Evolutionary conservation across 92 coral and sea anemone genomes (phyloP).

Genomic region (Anthopleura xanthogrammica): DNA sequence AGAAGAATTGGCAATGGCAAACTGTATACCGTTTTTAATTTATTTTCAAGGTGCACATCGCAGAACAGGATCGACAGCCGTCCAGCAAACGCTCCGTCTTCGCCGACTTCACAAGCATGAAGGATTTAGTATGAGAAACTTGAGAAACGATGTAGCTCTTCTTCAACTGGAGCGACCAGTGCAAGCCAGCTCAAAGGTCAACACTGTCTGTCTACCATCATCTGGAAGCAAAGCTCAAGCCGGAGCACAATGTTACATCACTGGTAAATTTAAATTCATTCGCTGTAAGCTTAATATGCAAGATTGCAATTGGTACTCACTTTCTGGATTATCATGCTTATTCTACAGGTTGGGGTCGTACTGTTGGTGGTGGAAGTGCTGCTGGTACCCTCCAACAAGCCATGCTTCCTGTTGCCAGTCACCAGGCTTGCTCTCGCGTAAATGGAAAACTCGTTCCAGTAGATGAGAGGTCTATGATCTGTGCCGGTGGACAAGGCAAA

Average conservation of each 20-base stretch:
- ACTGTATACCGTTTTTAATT: too few species aligned
- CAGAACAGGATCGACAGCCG: slow-evolving; percentile 37
- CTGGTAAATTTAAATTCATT: slow-evolving; percentile 24
- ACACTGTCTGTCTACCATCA: slow-evolving; percentile 56
- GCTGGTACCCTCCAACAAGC: slow-evolving; percentile 51
- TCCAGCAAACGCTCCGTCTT: slow-evolving; percentile 41
- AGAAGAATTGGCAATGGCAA: too few species aligned
- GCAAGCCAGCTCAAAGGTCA: slow-evolving; percentile 31
- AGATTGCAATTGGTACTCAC: too few species aligned
- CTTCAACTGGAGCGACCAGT: slow-evolving; percentile 37
- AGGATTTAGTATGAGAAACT: slow-evolving; percentile 40
- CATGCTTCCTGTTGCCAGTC: slow-evolving; percentile 42
- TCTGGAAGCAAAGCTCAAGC: slow-evolving; percentile 38
- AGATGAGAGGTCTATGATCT: slow-evolving; percentile 48
- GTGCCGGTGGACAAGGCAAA: slow-evolving; percentile 58
- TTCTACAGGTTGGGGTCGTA: not conserved
- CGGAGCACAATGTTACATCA: slow-evolving; percentile 45
- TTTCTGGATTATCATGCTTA: too few species aligned
- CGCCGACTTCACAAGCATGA: slow-evolving; percentile 43
- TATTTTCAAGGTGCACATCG: slow-evolving; percentile 43
- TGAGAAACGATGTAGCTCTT: slow-evolving; percentile 54
- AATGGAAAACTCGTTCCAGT: slow-evolving; percentile 48
- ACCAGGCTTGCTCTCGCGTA: slow-evolving; percentile 25
- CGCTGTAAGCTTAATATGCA: too few species aligned
- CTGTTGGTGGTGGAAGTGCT: slow-evolving; percentile 9